Evolutionary conservation across 2,888 invertebrate genomes (phyloP), one percentile per base, ranked within the genome.

Genomic region (Eudasyphora cyanicolor): DNA sequence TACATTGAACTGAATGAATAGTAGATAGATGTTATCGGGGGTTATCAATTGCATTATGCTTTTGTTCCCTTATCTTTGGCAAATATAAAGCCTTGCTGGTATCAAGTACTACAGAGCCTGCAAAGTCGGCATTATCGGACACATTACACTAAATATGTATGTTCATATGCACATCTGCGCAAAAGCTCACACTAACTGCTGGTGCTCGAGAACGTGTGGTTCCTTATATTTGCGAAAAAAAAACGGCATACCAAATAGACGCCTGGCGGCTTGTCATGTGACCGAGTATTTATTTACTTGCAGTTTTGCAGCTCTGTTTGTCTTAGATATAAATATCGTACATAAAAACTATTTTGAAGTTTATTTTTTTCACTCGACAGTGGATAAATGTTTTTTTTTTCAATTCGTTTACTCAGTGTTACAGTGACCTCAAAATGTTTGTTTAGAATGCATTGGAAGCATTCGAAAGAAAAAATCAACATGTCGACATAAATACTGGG

Each of bases 391-490:
- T 32, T n/a, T 29, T 60, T 60, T 60, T 29, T 60, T 29, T n/a
- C n/a, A n/a, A n/a, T n/a, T n/a, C n/a, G n/a, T 60, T 54, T 54
- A 7, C 24, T 29, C 29, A 24, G 17, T 60, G 60, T 29, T 24
- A 27, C 60, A 60, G 29, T 60, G 29, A 60, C 60, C 60, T 60
- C 60, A 60, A 29, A 60, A 60, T 60, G 6, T 60, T 14, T n/a
- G 24, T n/a, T n/a, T 45, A 45, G n/a, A 45, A 45, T 45, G 38
- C 38, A 38, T 10, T 38, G 12, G 6, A 5, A 10, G 2, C 38
- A 38, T 45, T 3, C 45, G 17, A n/a, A n/a, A n/a, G n/a, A n/a
- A n/a, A n/a, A n/a, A n/a, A n/a, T n/a, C n/a, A n/a, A n/a, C n/a
- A n/a, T n/a, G n/a, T n/a, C n/a, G n/a, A n/a, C n/a, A n/a, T n/a